Evolutionary conservation across 2,797 vertebrate species (phyloP), one percentile per base, ranked within the genome.

Genomic region (Myotis pilosus): DNA sequence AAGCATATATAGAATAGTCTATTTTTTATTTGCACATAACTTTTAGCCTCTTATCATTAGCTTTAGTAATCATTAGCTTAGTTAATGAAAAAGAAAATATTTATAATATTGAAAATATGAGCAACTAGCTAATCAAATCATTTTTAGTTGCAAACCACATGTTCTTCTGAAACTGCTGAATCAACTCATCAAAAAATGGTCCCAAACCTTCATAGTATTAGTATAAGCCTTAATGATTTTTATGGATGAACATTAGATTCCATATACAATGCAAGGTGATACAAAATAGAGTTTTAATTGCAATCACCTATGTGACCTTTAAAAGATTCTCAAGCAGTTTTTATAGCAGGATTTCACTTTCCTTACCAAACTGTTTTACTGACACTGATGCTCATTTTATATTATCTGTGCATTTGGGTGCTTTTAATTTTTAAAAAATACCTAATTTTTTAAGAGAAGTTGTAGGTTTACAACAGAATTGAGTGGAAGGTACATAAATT

Each of bases 71-170:
- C 74, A 92, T 91, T 94, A 94, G n/a, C 62, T 95, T 93, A 91
- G 36, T 38, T 79, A 95, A 92, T 95, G 47, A 92, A 94, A 96
- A 95, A 87, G 72, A 94, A 91, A 95, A 79, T 95, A 95, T 88
- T 92, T 92, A 68, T 85, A 91, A 79, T 82, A 90, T 41, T 94
- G n/a, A 95, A 91, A 91, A 86, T 88, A 89, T 78, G 30, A 96
- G 8, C 72, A 95, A 49, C 51, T 81, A 82, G 62, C 19, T 71
- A 91, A 72, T 91, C 20, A 85, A 87, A 30, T 6, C 44, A 36
- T 13, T 49, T 60, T 87, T 44, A 89, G 83, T 66, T 76, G 30
- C 38, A 87, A 91, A 72, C 15, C n/a, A 49, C 5, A 75, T 82
- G 13, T 38, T 66, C 36, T 94, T 90, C 55, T 79, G n/a, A 94